Percentiles rank a stretch among this genome's conserved stretches.
These are phyloP conservation scores for Selene dorsalis DNA, from an alignment of 2,797 vertebrate genomes.

Conservation along the genomic window DNA sequence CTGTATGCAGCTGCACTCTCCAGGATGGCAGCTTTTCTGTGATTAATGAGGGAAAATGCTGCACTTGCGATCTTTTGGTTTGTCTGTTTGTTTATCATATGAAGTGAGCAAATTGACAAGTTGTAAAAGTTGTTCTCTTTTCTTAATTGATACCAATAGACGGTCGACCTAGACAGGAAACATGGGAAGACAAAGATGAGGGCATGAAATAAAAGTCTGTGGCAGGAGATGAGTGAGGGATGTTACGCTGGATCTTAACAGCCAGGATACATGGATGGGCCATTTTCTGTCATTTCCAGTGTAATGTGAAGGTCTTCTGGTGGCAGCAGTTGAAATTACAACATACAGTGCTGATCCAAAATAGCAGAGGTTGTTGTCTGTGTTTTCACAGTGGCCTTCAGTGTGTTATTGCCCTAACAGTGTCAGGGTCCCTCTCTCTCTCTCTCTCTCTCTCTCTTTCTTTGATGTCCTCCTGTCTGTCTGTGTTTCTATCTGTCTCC, in stretches of 20 bases:
- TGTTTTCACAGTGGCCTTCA: slow-evolving; percentile 12
- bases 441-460: slow-evolving; percentile 46
- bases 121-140: neutral
- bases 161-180: neutral
- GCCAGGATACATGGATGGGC: neutral
- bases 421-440: slow-evolving; percentile 50
- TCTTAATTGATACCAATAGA: neutral
- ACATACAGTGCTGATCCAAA: neutral
- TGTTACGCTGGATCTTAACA: neutral
- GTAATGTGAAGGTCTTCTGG: slow-evolving; percentile 10
- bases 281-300: slow-evolving; percentile 29
- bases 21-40: slow-evolving; percentile 3
- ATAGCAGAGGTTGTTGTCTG: slow-evolving; percentile 16
- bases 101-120: neutral
- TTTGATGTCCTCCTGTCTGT: slow-evolving; percentile 56
- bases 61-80: slow-evolving; percentile 9
- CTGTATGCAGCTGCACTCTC: neutral
- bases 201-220: neutral
- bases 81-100: slow-evolving; percentile 23
- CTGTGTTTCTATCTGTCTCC: slow-evolving; percentile 60
- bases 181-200: neutral
- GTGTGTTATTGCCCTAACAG: slow-evolving; percentile 20
- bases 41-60: slow-evolving; percentile 12
- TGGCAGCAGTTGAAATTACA: slow-evolving; percentile 6
- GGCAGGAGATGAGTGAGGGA: slow-evolving; percentile 1